Evolutionary conservation across 1,140 invertebrate genomes (phyloP).

Genomic region (Oreohelix idahoensis): DNA sequence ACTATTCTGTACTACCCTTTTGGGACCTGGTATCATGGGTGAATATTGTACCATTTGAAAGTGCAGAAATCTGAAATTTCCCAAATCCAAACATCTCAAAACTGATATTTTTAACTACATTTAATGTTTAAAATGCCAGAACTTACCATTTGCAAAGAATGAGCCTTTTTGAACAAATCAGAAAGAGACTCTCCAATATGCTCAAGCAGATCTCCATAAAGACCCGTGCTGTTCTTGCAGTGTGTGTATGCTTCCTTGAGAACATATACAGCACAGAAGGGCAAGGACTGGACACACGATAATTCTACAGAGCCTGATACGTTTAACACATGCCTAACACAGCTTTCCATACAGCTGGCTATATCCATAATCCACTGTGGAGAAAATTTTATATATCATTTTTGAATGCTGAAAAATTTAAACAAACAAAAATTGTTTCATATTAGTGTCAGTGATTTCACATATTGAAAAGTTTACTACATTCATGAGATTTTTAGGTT

Average conservation of each 20-base stretch:
- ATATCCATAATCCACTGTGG: slow-evolving; percentile 9
- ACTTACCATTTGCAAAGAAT: slow-evolving; percentile 54
- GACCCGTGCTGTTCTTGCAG: slow-evolving; percentile 46
- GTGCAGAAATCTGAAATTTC: too few species aligned
- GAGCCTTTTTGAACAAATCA: slow-evolving; percentile 57
- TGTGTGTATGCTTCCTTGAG: slow-evolving; percentile 50
- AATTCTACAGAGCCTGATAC: neutral
- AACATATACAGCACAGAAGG: slow-evolving; percentile 42
- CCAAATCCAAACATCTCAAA: too few species aligned
- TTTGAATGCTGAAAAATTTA: too few species aligned
- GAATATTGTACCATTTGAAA: too few species aligned
- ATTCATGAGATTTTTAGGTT: too few species aligned
- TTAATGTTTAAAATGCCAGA: neutral
- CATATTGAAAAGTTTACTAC: too few species aligned
- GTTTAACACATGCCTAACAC: neutral
- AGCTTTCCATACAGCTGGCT: slow-evolving; percentile 3
- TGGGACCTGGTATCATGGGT: too few species aligned
- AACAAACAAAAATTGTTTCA: too few species aligned
- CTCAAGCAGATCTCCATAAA: slow-evolving; percentile 57
- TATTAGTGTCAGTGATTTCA: too few species aligned
- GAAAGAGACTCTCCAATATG: slow-evolving; percentile 54
- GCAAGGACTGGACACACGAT: slow-evolving; percentile 46
- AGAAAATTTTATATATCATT: too few species aligned
- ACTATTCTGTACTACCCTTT: too few species aligned
- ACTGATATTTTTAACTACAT: too few species aligned